Evolutionary conservation across 2,888 invertebrate species (phyloP).

Genomic region (Tryphoninae sp.): DNA sequence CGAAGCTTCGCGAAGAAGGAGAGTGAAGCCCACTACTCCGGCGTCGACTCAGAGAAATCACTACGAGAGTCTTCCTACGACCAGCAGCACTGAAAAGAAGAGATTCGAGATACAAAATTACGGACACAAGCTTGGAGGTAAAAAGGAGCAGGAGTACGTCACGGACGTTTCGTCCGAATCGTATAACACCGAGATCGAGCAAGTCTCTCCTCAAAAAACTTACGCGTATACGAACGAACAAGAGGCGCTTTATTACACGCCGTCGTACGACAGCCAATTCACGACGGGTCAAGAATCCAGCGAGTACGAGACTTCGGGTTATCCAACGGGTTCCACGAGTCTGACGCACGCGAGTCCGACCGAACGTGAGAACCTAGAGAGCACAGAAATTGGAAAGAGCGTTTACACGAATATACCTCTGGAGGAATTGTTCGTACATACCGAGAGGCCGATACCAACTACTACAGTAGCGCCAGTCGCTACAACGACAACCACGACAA

Average conservation of each 20-base stretch:
- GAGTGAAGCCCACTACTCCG: conserved; percentile 44
- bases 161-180: conserved; percentile 41
- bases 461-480: conserved; percentile 40
- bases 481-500: conserved; percentile 37
- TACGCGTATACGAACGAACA: conserved; percentile 47
- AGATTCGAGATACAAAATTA: conserved; percentile 60
- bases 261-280: conserved; percentile 37
- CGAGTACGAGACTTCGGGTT: conserved; percentile 50
- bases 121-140: conserved; percentile 62
- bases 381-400: conserved; percentile 33
- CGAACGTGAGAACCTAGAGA: conserved; percentile 24
- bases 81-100: conserved; percentile 58
- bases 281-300: conserved; percentile 38
- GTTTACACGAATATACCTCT: conserved; percentile 65
- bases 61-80: conserved; percentile 34
- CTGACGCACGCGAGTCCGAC: conserved; percentile 25
- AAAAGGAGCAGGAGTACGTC: conserved; percentile 62
- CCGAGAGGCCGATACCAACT: conserved; percentile 64
- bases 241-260: conserved; percentile 55
- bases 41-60: background rate
- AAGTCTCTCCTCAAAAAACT: conserved; percentile 46
- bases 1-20: conserved; percentile 49
- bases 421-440: conserved; percentile 74
- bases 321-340: conserved; percentile 43
- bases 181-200: conserved; percentile 29